Evolutionary conservation across 2,888 invertebrate genomes (phyloP), one percentile per base, ranked within the genome.

Genomic region (Pomacea canaliculata): DNA sequence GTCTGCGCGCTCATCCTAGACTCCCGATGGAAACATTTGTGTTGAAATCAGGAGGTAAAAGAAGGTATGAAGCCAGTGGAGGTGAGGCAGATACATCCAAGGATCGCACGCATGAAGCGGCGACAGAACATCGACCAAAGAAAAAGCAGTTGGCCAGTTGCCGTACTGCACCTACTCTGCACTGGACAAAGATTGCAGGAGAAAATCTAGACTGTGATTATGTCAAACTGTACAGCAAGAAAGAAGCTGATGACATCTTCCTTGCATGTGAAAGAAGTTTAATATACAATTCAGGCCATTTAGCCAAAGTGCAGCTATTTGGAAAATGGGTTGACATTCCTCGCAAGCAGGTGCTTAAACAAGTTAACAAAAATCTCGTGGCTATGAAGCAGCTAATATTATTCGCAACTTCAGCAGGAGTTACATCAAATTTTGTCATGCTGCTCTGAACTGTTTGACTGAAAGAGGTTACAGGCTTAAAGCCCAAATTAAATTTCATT

Each of bases 251-350:
- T 81, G 82, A 87, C 27, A 80, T 94, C 73, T 90, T 93, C 71
- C 82, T 86, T 65, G 91, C 92, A 82, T 91, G 88, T 81, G 94
- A 94, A 89, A 85, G 91, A 7, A 91, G 91, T 49, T 83, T 94
- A 46, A 91, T 92, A 85, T 95, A 94, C 90, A 94, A 94, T 83
- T 92, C 92, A 10, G 94, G 93, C n/a, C 93, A 94, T 80, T 89
- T 94, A 56, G 91, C 94, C 0, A 92, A 92, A 91, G 93, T 94
- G 77, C 93, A 93, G 84, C 92, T 95, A 2, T 94, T 93, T 87
- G 94, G 94, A 18, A 94, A 94, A 91, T 93, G 93, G 90, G 93
- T 94, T 83, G 91, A 93, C 66, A 92, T 94, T 81, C 94, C 94
- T 13, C 92, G 94, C 59, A 93, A 94, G 87, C 94, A 94, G 92